A percentile compares a stretch with the other conserved stretches of the same genome.
phyloP scores from a whole-genome alignment of 2,888 invertebrate genomes.

The Masnerella sp. region DNA sequence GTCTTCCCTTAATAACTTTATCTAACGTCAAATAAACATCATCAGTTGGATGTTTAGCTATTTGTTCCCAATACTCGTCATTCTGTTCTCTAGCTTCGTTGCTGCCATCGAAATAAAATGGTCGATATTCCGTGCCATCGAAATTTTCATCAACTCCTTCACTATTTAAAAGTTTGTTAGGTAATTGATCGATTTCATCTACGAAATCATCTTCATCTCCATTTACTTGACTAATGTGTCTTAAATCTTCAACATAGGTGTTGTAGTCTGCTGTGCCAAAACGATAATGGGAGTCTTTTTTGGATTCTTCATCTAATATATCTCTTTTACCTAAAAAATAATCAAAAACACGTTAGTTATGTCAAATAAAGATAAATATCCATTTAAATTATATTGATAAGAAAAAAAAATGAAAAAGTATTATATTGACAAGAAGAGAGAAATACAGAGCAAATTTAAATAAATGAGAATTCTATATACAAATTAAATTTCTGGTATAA shows the following conservation, averaged over 20 bases:
- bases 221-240: constrained; percentile 66
- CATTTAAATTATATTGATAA: too few relatives aligned
- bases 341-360: neutral
- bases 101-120: constrained; percentile 31
- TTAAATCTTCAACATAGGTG: constrained; percentile 62
- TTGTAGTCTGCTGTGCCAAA: constrained; percentile 47
- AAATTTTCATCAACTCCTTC: constrained; percentile 27
- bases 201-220: constrained; percentile 70
- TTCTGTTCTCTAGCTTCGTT: constrained; percentile 34
- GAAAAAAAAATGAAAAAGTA: too few relatives aligned
- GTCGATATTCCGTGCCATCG: constrained; percentile 15
- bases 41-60: constrained; percentile 30
- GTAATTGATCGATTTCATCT: constrained; percentile 62
- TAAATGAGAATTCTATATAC: too few relatives aligned
- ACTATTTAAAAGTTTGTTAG: constrained; percentile 47
- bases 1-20: constrained; percentile 65
- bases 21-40: constrained; percentile 70
- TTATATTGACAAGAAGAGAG: too few relatives aligned
- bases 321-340: constrained; percentile 68
- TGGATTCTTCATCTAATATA: constrained; percentile 53
- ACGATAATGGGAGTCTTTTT: constrained; percentile 42
- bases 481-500: too few relatives aligned
- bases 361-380: too few relatives aligned
- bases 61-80: constrained; percentile 61
- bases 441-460: too few relatives aligned